A percentile compares a stretch with the other conserved stretches of the same genome.
Conservation (phyloP, 2,888 invertebrate genomes). For the Uloborus plumipes region DNA sequence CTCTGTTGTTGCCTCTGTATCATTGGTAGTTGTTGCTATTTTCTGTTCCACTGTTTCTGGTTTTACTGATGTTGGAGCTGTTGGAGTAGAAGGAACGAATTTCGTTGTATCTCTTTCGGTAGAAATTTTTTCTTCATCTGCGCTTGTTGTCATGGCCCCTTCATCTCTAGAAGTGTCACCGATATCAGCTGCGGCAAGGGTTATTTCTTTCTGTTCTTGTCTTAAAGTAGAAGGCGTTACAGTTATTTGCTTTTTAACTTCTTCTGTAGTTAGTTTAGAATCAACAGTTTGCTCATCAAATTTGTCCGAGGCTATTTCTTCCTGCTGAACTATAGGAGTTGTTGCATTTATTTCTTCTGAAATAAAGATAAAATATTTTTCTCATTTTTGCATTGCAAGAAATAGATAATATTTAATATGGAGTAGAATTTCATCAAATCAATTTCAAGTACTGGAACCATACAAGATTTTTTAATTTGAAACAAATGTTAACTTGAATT, state of each 20-base stretch:
- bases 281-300: not conserved
- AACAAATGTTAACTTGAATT: no score
- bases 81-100: no score
- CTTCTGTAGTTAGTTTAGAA: no score
- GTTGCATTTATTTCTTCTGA: constrained; percentile 3
- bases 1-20: not conserved
- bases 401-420: not conserved
- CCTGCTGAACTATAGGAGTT: not conserved
- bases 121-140: not conserved
- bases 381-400: not conserved
- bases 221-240: not conserved
- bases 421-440: no score
- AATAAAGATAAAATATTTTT: constrained; percentile 1
- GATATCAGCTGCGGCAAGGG: not conserved
- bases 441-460: no score
- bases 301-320: not conserved
- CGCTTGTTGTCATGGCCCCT: not conserved
- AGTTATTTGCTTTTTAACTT: not conserved
- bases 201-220: not conserved
- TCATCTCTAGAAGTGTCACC: not conserved
- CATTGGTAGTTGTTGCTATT: not conserved
- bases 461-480: no score
- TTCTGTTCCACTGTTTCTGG: not conserved
- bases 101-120: not conserved
- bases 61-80: not conserved